Base-by-base conservation (phyloP, 2,888 invertebrate genomes). In the Caenorhabditis sinica region DNA sequence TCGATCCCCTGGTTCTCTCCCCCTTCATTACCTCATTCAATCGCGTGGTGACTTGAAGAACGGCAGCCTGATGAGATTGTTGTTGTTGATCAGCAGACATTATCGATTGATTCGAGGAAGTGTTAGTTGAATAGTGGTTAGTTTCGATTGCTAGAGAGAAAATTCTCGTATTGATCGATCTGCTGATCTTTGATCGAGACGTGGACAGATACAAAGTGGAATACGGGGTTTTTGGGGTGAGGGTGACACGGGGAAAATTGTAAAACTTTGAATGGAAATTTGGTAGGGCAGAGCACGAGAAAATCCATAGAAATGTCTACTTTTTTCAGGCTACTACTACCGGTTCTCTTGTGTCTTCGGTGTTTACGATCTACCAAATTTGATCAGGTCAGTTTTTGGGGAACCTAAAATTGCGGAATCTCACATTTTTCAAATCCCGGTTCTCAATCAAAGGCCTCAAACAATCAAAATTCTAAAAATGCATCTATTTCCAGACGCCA, bases 291-390 rank as follows among this genome's bases (percentile, higher is more conserved):
- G 36, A 9, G 4, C 23, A 23, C 40, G 40, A 40, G 40, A 40
- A 40, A 40, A 40, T 11, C n/a, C n/a, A n/a, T n/a, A 49, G 28
- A 56, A 56, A 56, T 9, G 28, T 8, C 6, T 36, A 33, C 11
- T 28, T 25, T n/a, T 83, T 77, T 11, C 71, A 79, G 84, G 84
- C 58, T 84, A 84, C 79, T 84, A 68, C 74, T 84, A 84, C 40
- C 69, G 84, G 6, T 60, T 43, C 36, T 86, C 85, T 11, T 84
- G 84, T 43, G 84, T 81, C 23, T 84, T 84, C 43, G 84, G 84
- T 5, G 81, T 84, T 20, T 72, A 76, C 15, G 84, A 84, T 36
- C 71, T 84, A 11, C 81, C 84, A 1, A 76, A 51, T 53, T 51
- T 84, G 28, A 40, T 81, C 2, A 63, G 53, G 83, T 80, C n/a